Evolutionary conservation across 53 echinoderm and acorn worm genomes (phyloP).

Genomic region (Stichopus horrens): DNA sequence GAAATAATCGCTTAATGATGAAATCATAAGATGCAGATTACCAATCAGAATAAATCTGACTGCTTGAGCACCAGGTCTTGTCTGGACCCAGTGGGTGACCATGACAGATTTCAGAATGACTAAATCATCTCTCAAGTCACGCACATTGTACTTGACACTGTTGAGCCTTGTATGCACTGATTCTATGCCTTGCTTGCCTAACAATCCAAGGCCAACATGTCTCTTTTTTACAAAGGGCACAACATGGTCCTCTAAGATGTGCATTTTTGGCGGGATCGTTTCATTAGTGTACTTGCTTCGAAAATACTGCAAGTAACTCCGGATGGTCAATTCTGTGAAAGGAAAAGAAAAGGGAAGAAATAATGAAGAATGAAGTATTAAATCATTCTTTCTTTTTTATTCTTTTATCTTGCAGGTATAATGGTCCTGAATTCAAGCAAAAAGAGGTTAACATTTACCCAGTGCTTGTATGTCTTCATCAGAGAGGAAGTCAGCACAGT

Average conservation of each 20-base stretch:
- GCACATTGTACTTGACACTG: too few relatives aligned
- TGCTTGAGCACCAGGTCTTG: too few relatives aligned
- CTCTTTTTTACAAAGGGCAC: slow-evolving; percentile 24
- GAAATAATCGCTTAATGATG: too few relatives aligned
- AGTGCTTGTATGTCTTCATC: slow-evolving; percentile 31
- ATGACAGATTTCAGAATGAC: too few relatives aligned
- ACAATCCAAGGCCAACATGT: neutral
- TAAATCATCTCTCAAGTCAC: too few relatives aligned
- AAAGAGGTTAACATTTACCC: too few relatives aligned
- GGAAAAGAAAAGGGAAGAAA: neutral
- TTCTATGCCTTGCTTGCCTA: too few relatives aligned
- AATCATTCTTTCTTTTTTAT: too few relatives aligned
- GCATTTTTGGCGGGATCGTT: slow-evolving; percentile 42
- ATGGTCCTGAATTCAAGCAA: neutral
- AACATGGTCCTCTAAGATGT: slow-evolving; percentile 43
- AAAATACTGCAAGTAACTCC: slow-evolving; percentile 30
- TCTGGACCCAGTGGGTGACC: too few relatives aligned
- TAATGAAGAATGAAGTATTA: neutral
- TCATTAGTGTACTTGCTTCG: slow-evolving; percentile 21
- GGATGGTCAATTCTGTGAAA: slow-evolving; percentile 38
- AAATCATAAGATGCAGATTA: too few relatives aligned
- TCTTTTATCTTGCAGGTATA: neutral
- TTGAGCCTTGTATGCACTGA: too few relatives aligned
- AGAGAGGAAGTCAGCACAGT: slow-evolving; percentile 20
- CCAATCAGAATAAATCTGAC: too few relatives aligned